phyloP scores from a whole-genome alignment of 2,113 vertebrate species.

The Indri indri region DNA sequence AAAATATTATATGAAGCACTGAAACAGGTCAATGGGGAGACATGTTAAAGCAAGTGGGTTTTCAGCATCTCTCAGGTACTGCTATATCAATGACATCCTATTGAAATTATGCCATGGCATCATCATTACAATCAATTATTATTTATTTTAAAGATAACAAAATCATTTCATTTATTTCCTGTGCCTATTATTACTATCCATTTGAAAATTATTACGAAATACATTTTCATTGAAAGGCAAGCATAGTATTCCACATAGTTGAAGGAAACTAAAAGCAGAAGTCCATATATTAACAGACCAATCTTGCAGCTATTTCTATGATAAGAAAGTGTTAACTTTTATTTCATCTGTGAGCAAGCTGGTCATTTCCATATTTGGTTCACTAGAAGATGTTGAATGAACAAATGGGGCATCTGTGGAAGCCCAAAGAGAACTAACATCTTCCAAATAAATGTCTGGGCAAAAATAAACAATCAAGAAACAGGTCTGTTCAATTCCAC shows the following conservation, averaged over 20 bases:
- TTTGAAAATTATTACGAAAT: neutral
- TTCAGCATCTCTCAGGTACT: neutral
- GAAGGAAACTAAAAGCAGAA: constrained; percentile 17
- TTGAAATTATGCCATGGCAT: neutral
- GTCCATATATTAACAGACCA: neutral
- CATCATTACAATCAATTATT: neutral
- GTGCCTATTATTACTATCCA: neutral
- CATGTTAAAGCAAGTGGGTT: neutral
- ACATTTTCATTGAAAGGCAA: neutral
- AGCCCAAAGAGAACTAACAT: constrained; percentile 79
- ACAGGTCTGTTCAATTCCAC: constrained; percentile 81
- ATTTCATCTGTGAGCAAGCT: constrained; percentile 78
- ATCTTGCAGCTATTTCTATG: neutral
- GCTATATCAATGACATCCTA: neutral
- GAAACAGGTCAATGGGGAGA: neutral
- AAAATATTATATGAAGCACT: neutral
- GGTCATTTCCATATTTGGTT: constrained; percentile 87
- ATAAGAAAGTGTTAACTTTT: constrained; percentile 56
- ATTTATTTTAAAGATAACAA: neutral
- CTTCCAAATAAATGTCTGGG: constrained; percentile 86
- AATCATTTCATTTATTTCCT: neutral
- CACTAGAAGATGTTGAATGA: constrained; percentile 84
- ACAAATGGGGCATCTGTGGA: constrained; percentile 82
- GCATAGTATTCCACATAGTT: neutral
- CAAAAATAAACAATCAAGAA: constrained; percentile 84